These are phyloP conservation scores for Drosophila ambigua DNA, from an alignment of 1,140 invertebrate genomes.

Conservation along the genomic window DNA sequence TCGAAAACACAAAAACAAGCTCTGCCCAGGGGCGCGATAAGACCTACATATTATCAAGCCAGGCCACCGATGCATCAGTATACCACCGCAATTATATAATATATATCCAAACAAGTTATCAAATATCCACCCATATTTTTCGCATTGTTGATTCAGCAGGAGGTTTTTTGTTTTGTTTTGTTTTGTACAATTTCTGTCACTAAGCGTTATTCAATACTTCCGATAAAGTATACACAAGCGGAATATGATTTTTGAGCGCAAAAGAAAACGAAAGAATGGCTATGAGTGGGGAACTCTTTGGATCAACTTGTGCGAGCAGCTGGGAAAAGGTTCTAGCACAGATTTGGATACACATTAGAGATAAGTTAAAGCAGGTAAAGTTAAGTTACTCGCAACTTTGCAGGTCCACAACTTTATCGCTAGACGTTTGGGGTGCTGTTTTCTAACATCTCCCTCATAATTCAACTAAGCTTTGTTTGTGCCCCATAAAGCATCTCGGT, in stretches of 20 bases:
- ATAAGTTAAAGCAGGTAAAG: background rate
- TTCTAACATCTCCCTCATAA: too few relatives aligned
- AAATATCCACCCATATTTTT: conserved; percentile 52
- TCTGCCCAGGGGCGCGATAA: conserved; percentile 41
- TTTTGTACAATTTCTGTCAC: background rate
- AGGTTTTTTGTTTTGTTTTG: background rate
- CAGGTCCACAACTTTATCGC: too few relatives aligned
- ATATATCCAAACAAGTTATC: conserved; percentile 35
- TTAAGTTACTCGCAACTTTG: background rate
- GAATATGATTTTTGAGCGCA: too few relatives aligned
- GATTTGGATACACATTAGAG: conserved; percentile 4
- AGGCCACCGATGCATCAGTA: conserved; percentile 1
- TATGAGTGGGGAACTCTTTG: too few relatives aligned
- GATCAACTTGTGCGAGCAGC: too few relatives aligned
- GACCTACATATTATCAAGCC: conserved; percentile 26
- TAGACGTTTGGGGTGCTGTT: too few relatives aligned
- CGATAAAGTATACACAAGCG: background rate
- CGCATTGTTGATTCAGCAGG: conserved; percentile 26
- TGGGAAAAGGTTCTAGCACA: background rate
- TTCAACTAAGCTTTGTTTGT: conserved; percentile 19
- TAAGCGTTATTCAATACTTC: conserved; percentile 6
- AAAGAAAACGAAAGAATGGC: background rate
- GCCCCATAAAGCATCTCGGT: conserved; percentile 14
- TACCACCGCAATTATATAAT: conserved; percentile 37
- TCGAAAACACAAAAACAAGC: conserved; percentile 56